A percentile compares a stretch with the other conserved stretches of the same genome.
Evolutionary conservation across 2,797 vertebrate species (phyloP).

Genomic region (Acanthurus tractus): DNA sequence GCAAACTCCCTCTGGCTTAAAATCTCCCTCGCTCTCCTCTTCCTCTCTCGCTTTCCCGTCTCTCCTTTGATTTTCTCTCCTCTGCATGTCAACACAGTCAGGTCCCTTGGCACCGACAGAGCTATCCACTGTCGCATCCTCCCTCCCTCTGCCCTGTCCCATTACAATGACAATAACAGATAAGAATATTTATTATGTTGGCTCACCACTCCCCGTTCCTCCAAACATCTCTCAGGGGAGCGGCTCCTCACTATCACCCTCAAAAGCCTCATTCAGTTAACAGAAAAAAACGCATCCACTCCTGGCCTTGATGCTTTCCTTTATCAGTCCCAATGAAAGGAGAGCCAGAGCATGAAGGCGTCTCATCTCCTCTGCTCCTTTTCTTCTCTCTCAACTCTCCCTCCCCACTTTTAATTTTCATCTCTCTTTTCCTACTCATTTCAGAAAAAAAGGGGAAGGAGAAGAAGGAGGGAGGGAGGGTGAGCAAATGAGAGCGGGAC

Average conservation of each 20-base stretch:
- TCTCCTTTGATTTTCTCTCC: conserved; percentile 78
- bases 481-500: conserved; percentile 79
- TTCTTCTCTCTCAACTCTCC: conserved; percentile 77
- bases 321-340: conserved; percentile 83
- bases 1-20: conserved; percentile 76
- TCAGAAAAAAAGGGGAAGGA: conserved; percentile 67
- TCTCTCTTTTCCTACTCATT: conserved; percentile 78
- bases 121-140: conserved; percentile 78
- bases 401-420: conserved; percentile 81
- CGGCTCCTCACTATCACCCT: conserved; percentile 82
- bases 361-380: conserved; percentile 78
- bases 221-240: conserved; percentile 83
- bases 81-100: conserved; percentile 82
- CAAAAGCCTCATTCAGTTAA: conserved; percentile 81
- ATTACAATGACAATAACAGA: conserved; percentile 87
- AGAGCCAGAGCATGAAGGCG: conserved; percentile 76
- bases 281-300: conserved; percentile 75
- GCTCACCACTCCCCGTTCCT: conserved; percentile 82
- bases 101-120: conserved; percentile 79
- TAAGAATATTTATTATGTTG: conserved; percentile 87
- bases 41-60: conserved; percentile 58
- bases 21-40: conserved; percentile 62
- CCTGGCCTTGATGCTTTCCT: conserved; percentile 81
- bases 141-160: conserved; percentile 80
- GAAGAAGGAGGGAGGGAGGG: conserved; percentile 46